Evolutionary conservation across 1,140 invertebrate species (phyloP).

Genomic region (Musca domestica): DNA sequence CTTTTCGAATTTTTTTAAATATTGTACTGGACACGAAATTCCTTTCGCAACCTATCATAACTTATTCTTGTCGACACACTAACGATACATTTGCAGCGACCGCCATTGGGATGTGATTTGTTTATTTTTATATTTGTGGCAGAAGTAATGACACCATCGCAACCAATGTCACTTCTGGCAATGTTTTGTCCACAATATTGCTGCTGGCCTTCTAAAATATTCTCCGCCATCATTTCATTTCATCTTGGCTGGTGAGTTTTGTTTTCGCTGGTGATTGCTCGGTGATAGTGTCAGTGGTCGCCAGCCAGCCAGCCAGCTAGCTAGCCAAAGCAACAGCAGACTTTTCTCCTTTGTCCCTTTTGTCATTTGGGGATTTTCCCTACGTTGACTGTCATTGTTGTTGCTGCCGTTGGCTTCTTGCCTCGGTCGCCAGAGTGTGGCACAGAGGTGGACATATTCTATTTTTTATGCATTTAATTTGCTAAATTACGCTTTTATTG

Average conservation of each 20-base stretch:
- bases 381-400: background rate
- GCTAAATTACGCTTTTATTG: slow-evolving; percentile 11
- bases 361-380: background rate
- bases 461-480: slow-evolving; percentile 20
- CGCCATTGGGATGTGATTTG: no score
- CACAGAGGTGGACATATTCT: slow-evolving; percentile 16
- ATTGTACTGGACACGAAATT: no score
- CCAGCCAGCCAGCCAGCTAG: background rate
- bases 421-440: background rate
- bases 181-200: slow-evolving; percentile 6
- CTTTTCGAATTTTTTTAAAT: no score
- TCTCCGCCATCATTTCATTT: background rate
- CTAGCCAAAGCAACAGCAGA: background rate
- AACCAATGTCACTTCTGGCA: slow-evolving; percentile 13
- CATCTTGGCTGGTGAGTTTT: background rate
- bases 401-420: no score
- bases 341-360: slow-evolving; percentile 1
- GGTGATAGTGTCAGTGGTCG: slow-evolving; percentile 1
- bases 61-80: no score
- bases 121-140: no score
- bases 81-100: no score
- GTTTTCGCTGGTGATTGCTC: slow-evolving; percentile 4
- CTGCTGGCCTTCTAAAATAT: background rate
- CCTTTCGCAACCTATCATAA: no score
- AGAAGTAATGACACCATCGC: background rate